Percentiles rank a stretch among this genome's conserved stretches.
These are phyloP conservation scores for Myotis brandtii DNA, from an alignment of 2,113 vertebrate genomes.

Conservation along the genomic window DNA sequence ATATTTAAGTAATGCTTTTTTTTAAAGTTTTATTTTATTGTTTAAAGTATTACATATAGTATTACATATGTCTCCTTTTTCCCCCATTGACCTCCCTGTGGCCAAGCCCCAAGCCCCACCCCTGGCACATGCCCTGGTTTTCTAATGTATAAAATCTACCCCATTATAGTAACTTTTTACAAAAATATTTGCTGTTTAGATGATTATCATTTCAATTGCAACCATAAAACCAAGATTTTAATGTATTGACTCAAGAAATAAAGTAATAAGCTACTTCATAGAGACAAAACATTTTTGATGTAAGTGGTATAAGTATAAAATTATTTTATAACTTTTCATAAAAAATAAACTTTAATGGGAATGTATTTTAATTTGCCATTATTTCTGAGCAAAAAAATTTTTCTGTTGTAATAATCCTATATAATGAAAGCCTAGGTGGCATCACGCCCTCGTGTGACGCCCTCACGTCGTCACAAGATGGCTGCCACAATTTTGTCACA, in stretches of 20 bases:
- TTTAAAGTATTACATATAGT: no score
- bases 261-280: background rate
- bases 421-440: no score
- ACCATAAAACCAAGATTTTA: background rate
- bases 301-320: background rate
- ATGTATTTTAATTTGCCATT: slow-evolving; percentile 20
- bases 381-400: slow-evolving; percentile 27
- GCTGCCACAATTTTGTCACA: no score
- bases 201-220: background rate
- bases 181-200: background rate
- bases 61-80: no score
- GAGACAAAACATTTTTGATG: background rate
- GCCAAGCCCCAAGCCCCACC: no score
- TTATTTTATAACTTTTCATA: background rate
- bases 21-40: background rate
- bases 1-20: background rate
- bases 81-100: no score
- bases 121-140: background rate
- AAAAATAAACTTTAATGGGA: slow-evolving; percentile 45
- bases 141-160: background rate
- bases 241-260: background rate
- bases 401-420: background rate
- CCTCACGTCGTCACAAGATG: no score
- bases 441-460: no score
- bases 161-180: background rate